Conservation (phyloP, 2,797 vertebrate genomes). For the Poeciliopsis paucimaculata region DNA sequence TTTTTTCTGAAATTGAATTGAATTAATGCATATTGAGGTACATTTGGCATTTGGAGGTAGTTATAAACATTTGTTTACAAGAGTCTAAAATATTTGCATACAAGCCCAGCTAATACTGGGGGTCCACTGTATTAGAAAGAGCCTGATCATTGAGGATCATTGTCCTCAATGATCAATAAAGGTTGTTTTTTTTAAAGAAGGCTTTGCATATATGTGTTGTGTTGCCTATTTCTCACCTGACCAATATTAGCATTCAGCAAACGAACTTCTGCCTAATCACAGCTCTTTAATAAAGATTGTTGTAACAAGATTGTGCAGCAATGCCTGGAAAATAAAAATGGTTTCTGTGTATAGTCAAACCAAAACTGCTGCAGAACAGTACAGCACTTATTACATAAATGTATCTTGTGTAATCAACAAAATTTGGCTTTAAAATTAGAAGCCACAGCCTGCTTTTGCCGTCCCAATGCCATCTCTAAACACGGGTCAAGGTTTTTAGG, state of each 20-base stretch:
- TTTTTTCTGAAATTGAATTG: too few relatives aligned
- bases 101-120: too few relatives aligned
- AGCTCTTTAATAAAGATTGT: background rate
- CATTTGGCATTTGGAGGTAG: too few relatives aligned
- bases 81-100: too few relatives aligned
- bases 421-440: background rate
- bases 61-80: too few relatives aligned
- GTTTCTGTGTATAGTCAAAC: background rate
- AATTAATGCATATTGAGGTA: too few relatives aligned
- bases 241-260: background rate
- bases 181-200: background rate
- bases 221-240: background rate
- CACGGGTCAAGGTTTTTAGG: background rate
- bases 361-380: background rate
- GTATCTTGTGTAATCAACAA: background rate
- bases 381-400: background rate
- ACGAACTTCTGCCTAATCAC: background rate
- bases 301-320: background rate
- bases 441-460: background rate
- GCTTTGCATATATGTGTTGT: background rate
- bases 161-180: background rate
- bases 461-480: background rate
- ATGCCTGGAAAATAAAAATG: background rate
- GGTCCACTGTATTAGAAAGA: too few relatives aligned
- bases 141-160: too few relatives aligned